Conservation (phyloP, 2,797 vertebrate genomes). For the Sebastes aleutianus region DNA sequence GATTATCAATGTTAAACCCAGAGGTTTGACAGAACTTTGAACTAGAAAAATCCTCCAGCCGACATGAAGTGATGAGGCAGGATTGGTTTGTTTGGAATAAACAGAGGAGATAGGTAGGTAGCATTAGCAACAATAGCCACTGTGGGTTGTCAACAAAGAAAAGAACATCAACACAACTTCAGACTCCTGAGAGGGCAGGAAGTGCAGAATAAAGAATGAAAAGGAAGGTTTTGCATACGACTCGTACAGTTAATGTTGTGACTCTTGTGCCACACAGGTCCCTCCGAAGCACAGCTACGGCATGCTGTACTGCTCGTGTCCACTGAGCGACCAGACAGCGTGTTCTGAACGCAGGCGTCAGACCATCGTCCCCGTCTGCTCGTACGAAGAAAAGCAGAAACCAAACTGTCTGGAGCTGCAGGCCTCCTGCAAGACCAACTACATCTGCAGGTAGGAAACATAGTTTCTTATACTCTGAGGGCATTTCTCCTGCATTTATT, state of each 20-base stretch:
- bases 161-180: neutral
- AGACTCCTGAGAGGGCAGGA: neutral
- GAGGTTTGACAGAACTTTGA: neutral
- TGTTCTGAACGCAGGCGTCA: conserved; percentile 94
- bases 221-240: neutral
- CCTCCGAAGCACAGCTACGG: conserved; percentile 96
- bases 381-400: conserved; percentile 95
- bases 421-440: conserved; percentile 94
- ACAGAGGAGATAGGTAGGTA: neutral
- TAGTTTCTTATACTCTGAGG: neutral
- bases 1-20: neutral
- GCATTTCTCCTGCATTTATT: neutral
- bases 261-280: conserved; percentile 67
- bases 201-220: neutral
- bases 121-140: too few species aligned
- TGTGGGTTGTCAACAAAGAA: neutral
- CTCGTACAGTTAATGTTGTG: neutral
- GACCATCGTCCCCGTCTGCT: conserved; percentile 97
- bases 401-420: conserved; percentile 95
- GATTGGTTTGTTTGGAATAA: neutral
- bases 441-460: conserved; percentile 93
- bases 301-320: conserved; percentile 98
- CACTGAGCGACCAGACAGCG: conserved; percentile 84
- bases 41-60: neutral
- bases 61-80: neutral